These are phyloP conservation scores for Eulemur rufifrons DNA, from an alignment of 2,113 vertebrate genomes.

Conservation along the genomic window DNA sequence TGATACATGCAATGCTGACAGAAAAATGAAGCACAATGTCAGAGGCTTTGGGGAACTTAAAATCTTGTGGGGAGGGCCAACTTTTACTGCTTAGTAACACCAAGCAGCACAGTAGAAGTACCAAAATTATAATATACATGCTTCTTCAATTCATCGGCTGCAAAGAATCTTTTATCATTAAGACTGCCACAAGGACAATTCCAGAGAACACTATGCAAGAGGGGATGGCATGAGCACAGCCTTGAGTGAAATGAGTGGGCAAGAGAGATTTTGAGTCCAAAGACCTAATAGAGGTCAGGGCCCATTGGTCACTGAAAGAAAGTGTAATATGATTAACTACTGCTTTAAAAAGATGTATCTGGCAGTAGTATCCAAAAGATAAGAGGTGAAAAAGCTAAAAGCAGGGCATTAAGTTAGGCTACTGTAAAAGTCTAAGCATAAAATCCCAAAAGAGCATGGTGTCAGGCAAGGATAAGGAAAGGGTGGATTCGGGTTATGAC, in stretches of 20 bases:
- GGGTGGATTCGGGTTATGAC: neutral
- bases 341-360: neutral
- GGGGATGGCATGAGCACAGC: neutral
- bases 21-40: neutral
- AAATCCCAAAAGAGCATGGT: neutral
- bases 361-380: neutral
- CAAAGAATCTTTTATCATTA: neutral
- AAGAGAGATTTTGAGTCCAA: neutral
- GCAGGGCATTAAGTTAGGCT: neutral
- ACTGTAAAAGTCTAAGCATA: neutral
- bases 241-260: neutral
- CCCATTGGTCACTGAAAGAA: neutral
- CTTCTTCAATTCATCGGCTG: neutral
- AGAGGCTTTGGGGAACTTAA: neutral
- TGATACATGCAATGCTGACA: fast-evolving
- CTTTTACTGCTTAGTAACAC: neutral
- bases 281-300: neutral
- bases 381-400: neutral
- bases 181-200: neutral
- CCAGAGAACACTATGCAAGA: neutral
- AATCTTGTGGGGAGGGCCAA: neutral
- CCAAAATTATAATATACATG: neutral
- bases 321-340: fast-evolving
- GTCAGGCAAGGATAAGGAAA: neutral
- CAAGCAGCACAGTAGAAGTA: neutral